Percentiles rank a stretch among this genome's conserved stretches.
Evolutionary conservation across 2,888 invertebrate genomes (phyloP).

Genomic region (Ochlodes sylvanus): DNA sequence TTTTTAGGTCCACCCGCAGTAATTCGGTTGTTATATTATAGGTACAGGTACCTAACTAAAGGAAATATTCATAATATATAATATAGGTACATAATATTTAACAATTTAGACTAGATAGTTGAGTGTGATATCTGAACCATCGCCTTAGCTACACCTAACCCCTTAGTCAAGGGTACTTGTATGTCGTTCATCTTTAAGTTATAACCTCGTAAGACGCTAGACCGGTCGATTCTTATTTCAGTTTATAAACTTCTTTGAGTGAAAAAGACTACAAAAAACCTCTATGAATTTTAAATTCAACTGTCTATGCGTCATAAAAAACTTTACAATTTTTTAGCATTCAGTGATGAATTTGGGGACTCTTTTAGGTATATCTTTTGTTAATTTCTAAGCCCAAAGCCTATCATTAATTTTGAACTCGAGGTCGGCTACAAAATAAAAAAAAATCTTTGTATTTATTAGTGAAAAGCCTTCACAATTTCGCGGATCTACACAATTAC

Average conservation of each 20-base stretch:
- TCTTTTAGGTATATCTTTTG: too few species aligned
- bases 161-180: neutral
- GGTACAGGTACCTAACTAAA: too few species aligned
- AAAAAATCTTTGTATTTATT: too few species aligned
- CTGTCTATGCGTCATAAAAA: neutral
- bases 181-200: neutral
- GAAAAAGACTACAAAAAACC: neutral
- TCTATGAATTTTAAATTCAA: conserved; percentile 15
- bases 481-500: too few species aligned
- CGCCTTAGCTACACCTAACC: conserved; percentile 20
- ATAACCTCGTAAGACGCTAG: conserved; percentile 1
- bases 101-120: conserved; percentile 1
- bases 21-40: too few species aligned
- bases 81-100: neutral
- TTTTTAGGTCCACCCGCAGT: too few species aligned
- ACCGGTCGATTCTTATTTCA: neutral
- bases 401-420: neutral
- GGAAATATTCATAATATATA: too few species aligned
- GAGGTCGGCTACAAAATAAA: neutral
- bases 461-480: too few species aligned
- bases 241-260: neutral
- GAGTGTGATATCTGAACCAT: conserved; percentile 29
- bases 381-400: too few species aligned
- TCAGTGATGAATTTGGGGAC: neutral
- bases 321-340: neutral